Base-by-base conservation (phyloP, 2,888 invertebrate genomes). In the Coleophora flavipennella region DNA sequence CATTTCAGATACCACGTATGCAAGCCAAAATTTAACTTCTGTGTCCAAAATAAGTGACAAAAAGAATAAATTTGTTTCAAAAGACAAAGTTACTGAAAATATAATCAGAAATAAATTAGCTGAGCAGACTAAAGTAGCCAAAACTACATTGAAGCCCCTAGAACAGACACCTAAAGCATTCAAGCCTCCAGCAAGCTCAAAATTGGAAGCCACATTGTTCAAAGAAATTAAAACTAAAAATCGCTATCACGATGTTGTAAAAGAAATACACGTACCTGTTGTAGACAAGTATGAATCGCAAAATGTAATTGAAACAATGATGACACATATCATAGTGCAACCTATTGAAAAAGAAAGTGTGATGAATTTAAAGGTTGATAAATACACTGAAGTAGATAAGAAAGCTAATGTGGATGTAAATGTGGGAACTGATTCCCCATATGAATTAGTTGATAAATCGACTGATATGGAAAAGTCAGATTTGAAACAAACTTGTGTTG, bases 371-470 rank as follows among this genome's bases (percentile, higher is more conserved):
- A 11, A n/a, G 10, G 10, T 29, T 4, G 29, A 29, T 29, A 29
- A 29, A 29, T n/a, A 29, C 10, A 29, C 29, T 29, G 29, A 29
- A 11, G 10, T 29, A 29, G 29, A 29, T 14, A 42, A 49, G 31
- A 54, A 7, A 4, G 29, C 10, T 29, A 29, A 10, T n/a, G 60
- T 52, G 45, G 62, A 78, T 51, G 50, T 54, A 8, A 55, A 50
- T 39, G 48, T 66, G 13, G 62, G 44, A 36, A 77, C 73, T 1
- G 59, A 70, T 28, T 56, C 62, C 11, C 38, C 44, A 40, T 53
- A 59, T 25, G 44, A 43, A 12, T 38, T 8, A 10, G 31, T 32
- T 8, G 39, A 42, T 11, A 37, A 37, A 14, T 10, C 13, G 7
- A 35, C 34, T 26, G 31, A 38, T 32, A 31, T 31, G n/a, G 28